A percentile compares a stretch with the other conserved stretches of the same genome.
Conservation (phyloP, 2,113 vertebrate species). For the Rhineura floridana region DNA sequence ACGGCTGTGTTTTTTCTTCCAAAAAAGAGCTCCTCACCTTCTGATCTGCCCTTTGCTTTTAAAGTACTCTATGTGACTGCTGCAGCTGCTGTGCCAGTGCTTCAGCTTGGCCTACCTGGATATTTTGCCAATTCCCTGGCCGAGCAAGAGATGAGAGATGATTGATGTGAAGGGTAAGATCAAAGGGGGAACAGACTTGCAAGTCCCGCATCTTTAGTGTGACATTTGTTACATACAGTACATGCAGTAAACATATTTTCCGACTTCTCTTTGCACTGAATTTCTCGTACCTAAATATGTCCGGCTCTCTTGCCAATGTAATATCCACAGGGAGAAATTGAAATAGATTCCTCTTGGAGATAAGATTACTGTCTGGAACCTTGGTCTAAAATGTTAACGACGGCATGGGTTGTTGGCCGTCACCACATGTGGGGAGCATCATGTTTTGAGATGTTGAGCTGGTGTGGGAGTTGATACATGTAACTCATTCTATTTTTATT, state of each 20-base stretch:
- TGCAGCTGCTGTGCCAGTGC: conserved; percentile 48
- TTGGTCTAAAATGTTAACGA: neutral
- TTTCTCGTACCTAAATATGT: conserved; percentile 33
- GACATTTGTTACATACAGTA: conserved; percentile 48
- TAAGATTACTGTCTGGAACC: conserved; percentile 26
- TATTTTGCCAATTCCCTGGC: conserved; percentile 50
- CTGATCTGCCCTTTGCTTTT: conserved; percentile 44
- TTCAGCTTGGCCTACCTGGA: conserved; percentile 27
- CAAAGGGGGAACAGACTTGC: conserved; percentile 10
- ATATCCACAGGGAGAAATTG: conserved; percentile 19
- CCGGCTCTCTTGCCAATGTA: conserved; percentile 11
- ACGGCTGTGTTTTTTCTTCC: neutral
- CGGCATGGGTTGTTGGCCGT: neutral
- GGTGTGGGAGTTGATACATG: neutral
- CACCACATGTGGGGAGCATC: neutral
- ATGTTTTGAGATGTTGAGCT: neutral
- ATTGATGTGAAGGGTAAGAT: conserved; percentile 21
- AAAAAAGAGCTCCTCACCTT: conserved; percentile 29
- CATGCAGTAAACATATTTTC: conserved; percentile 27
- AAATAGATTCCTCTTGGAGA: conserved; percentile 34
- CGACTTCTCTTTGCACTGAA: conserved; percentile 20
- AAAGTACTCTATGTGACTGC: conserved; percentile 44
- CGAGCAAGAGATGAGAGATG: conserved; percentile 11
- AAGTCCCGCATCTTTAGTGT: conserved; percentile 7
- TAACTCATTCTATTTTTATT: neutral